A percentile compares a stretch with the other conserved stretches of the same genome.
These are phyloP conservation scores for Drosophila putrida DNA, from an alignment of 2,888 invertebrate genomes.

Conservation along the genomic window DNA sequence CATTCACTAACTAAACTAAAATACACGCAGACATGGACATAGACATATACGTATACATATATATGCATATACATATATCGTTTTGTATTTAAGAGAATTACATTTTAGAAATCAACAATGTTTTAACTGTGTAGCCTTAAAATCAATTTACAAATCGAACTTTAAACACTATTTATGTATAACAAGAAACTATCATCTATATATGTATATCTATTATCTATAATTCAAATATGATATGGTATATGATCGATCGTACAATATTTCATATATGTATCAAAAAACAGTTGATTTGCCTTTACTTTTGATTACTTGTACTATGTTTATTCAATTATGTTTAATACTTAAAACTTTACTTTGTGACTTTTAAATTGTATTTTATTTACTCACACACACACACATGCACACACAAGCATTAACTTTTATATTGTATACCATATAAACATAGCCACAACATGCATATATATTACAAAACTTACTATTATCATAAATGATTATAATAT, in stretches of 20 bases:
- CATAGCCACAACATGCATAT: slow-evolving; percentile 49
- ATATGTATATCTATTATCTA: slow-evolving; percentile 11
- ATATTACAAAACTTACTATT: slow-evolving; percentile 60
- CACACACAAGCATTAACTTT: slow-evolving; percentile 23
- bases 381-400: slow-evolving; percentile 24
- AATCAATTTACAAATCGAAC: slow-evolving; percentile 66
- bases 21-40: slow-evolving; percentile 29
- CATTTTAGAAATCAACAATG: slow-evolving; percentile 49
- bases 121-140: slow-evolving; percentile 78
- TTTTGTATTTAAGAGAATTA: slow-evolving; percentile 52
- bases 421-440: slow-evolving; percentile 51
- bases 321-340: slow-evolving; percentile 35
- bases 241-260: slow-evolving; percentile 49
- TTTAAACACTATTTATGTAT: slow-evolving; percentile 34
- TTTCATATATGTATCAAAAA: slow-evolving; percentile 37
- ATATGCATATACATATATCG: slow-evolving; percentile 27
- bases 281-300: slow-evolving; percentile 48
- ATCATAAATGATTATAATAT: slow-evolving; percentile 58
- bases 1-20: slow-evolving; percentile 31
- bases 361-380: slow-evolving; percentile 46
- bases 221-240: slow-evolving; percentile 39
- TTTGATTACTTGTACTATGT: slow-evolving; percentile 24
- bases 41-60: slow-evolving; percentile 27
- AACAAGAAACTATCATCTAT: slow-evolving; percentile 22
- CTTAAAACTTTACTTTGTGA: slow-evolving; percentile 47